A percentile compares a stretch with the other conserved stretches of the same genome.
phyloP scores from a whole-genome alignment of 1,140 invertebrate species.

The Formica selysi region DNA sequence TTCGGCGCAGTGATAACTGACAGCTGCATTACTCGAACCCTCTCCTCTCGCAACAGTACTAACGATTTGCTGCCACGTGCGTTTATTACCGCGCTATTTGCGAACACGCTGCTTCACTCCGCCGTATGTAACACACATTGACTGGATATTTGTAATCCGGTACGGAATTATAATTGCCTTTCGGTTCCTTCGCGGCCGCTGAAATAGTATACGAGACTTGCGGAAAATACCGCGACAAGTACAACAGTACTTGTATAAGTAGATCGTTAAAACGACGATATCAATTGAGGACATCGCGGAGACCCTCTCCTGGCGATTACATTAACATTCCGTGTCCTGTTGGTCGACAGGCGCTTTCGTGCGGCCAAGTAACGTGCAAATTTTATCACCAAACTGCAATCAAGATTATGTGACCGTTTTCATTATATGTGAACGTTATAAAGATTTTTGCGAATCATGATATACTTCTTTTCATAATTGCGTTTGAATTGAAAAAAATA shows the following conservation, averaged over 20 bases:
- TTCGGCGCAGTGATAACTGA: conserved; percentile 76
- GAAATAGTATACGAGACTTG: conserved; percentile 40
- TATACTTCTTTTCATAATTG: neutral
- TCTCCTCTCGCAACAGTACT: conserved; percentile 52
- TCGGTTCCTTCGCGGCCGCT: conserved; percentile 22
- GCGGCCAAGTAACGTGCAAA: conserved; percentile 76
- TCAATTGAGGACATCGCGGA: conserved; percentile 81
- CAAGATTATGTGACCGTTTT: conserved; percentile 71
- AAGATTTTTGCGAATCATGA: conserved; percentile 23
- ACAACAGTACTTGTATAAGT: conserved; percentile 64
- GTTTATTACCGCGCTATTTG: conserved; percentile 15
- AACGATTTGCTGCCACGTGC: conserved; percentile 55
- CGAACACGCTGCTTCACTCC: neutral
- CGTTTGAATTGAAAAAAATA: neutral
- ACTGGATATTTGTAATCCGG: conserved; percentile 32
- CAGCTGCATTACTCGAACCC: conserved; percentile 73
- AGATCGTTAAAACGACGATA: conserved; percentile 80
- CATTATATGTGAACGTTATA: conserved; percentile 70
- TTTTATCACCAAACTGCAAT: conserved; percentile 78
- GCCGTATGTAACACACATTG: conserved; percentile 2
- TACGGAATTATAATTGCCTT: conserved; percentile 46
- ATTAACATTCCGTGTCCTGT: conserved; percentile 77
- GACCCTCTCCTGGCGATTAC: conserved; percentile 82
- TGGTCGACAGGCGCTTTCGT: conserved; percentile 65
- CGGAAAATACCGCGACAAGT: conserved; percentile 26